Conservation (phyloP, 2,113 vertebrate species). For the Kryptolebias marmoratus region DNA sequence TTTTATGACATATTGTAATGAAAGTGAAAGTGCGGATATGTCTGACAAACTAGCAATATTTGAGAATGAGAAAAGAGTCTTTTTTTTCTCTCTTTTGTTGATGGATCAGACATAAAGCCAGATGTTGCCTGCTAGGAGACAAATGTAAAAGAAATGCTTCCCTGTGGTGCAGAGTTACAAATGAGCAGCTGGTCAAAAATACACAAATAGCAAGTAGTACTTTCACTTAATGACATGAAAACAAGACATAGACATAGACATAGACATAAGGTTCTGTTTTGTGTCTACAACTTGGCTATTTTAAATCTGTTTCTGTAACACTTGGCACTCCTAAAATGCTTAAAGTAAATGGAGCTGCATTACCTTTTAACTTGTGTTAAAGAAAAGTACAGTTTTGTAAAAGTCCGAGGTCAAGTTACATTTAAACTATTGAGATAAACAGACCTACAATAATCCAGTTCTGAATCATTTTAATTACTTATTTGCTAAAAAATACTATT, state of each 20-base stretch:
- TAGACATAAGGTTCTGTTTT: too few relatives aligned
- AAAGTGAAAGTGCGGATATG: conserved; percentile 7
- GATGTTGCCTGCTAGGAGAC: background rate
- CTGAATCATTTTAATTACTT: too few relatives aligned
- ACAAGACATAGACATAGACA: background rate
- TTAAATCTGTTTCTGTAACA: background rate
- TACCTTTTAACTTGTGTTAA: background rate
- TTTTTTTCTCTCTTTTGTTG: background rate
- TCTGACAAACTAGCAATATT: background rate
- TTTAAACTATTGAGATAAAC: too few relatives aligned
- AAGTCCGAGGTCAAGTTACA: too few relatives aligned
- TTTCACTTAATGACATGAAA: background rate
- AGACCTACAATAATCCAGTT: too few relatives aligned
- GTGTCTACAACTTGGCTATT: background rate
- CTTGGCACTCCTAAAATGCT: background rate
- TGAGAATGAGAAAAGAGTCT: background rate
- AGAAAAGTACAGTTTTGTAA: background rate
- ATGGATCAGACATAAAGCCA: background rate
- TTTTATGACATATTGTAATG: background rate
- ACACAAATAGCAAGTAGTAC: background rate
- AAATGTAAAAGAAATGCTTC: background rate
- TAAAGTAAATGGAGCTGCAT: too few relatives aligned
- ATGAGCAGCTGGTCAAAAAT: background rate
- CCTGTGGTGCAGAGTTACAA: background rate
- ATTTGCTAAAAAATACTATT: too few relatives aligned